These are phyloP conservation scores for Papilio gigon DNA, from an alignment of 2,888 invertebrate species.

Conservation along the genomic window DNA sequence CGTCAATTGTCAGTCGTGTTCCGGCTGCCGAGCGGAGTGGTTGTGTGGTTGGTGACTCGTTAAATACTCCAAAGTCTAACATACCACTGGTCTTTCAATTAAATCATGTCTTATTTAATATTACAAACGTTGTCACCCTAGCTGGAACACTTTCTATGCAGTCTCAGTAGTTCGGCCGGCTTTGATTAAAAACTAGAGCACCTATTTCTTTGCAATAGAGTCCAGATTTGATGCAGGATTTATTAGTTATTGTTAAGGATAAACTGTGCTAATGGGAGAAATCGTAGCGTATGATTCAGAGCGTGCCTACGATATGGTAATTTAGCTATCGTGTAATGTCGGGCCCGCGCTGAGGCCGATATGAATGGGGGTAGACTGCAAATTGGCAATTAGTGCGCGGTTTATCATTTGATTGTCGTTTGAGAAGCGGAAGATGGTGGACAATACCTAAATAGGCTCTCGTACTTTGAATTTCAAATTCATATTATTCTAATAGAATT, in stretches of 20 bases:
- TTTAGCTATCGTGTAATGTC: constrained; percentile 21
- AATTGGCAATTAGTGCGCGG: constrained; percentile 33
- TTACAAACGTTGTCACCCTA: constrained; percentile 53
- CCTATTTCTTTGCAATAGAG: constrained; percentile 33
- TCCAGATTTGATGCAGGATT: constrained; percentile 35
- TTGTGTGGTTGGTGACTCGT: too few species aligned
- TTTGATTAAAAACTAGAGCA: constrained; percentile 37
- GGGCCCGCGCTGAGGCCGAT: neutral
- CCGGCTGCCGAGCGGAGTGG: too few species aligned
- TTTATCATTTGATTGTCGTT: constrained; percentile 19
- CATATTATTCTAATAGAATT: neutral
- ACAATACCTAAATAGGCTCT: neutral
- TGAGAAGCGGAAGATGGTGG: constrained; percentile 7
- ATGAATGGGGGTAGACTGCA: constrained; percentile 6
- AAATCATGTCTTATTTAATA: constrained; percentile 30
- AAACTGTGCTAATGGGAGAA: constrained; percentile 54
- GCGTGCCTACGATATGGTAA: constrained; percentile 38
- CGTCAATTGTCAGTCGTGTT: too few species aligned
- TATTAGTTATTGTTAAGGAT: constrained; percentile 55
- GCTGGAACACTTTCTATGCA: constrained; percentile 74
- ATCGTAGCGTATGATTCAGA: constrained; percentile 53
- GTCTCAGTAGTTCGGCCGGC: constrained; percentile 53
- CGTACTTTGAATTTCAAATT: constrained; percentile 10
- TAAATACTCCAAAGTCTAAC: too few species aligned
- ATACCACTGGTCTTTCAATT: too few species aligned